Conservation (phyloP, 2,888 invertebrate genomes). For the Hirtodrosophila confusa region DNA sequence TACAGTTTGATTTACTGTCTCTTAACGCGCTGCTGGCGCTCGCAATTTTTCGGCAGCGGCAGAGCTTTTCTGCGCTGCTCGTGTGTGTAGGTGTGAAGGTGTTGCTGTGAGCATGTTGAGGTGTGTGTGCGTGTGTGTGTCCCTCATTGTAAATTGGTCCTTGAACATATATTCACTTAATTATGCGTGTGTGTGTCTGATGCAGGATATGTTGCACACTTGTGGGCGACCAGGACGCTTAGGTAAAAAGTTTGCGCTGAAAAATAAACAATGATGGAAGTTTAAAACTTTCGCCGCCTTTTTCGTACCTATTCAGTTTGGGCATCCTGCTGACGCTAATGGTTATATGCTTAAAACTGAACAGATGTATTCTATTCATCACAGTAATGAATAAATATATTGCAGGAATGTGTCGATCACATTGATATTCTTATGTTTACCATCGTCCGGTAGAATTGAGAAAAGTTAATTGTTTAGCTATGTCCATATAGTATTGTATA, state of each 20-base stretch:
- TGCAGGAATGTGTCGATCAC: too few relatives aligned
- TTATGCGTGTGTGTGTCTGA: conserved; percentile 43
- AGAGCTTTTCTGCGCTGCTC: conserved; percentile 27
- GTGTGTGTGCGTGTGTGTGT: conserved; percentile 16
- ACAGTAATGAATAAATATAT: too few relatives aligned
- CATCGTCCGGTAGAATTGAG: too few relatives aligned
- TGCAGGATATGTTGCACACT: conserved; percentile 40
- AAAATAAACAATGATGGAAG: conserved; percentile 8
- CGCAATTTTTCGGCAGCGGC: conserved; percentile 27
- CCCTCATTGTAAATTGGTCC: conserved; percentile 47
- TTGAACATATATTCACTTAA: conserved; percentile 66
- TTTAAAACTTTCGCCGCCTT: conserved; percentile 1
- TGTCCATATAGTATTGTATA: too few relatives aligned
- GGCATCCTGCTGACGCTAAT: too few relatives aligned
- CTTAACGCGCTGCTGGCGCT: not conserved
- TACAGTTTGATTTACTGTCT: conserved; percentile 63
- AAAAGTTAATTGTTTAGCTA: too few relatives aligned
- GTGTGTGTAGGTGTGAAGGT: not conserved
- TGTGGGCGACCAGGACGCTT: conserved; percentile 22
- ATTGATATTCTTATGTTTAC: too few relatives aligned
- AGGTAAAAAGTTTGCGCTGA: not conserved
- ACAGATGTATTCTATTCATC: too few relatives aligned
- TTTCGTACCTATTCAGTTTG: conserved; percentile 1
- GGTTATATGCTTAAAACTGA: too few relatives aligned
- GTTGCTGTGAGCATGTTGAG: not conserved